A percentile compares a stretch with the other conserved stretches of the same genome.
These are phyloP conservation scores for Polyergus mexicanus DNA, from an alignment of 1,140 invertebrate species.

Conservation along the genomic window DNA sequence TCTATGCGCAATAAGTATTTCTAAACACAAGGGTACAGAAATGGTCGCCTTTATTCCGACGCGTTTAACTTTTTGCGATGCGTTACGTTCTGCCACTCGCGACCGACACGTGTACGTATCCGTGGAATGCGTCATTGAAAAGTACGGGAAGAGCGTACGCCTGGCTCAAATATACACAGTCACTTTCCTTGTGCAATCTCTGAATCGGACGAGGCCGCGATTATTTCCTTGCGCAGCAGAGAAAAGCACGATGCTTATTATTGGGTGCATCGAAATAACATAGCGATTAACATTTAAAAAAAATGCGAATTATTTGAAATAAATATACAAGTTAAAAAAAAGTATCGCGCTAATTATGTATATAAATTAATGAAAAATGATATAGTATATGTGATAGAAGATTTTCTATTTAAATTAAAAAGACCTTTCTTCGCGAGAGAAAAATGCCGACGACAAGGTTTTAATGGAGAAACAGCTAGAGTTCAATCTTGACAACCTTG, in stretches of 20 bases:
- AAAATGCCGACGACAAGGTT: neutral
- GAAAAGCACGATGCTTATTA: neutral
- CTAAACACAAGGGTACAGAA: conserved; percentile 37
- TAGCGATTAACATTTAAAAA: neutral
- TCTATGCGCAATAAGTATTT: conserved; percentile 62
- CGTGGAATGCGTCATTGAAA: conserved; percentile 56
- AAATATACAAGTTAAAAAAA: neutral
- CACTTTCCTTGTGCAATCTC: conserved; percentile 30
- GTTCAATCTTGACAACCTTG: neutral
- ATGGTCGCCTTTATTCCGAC: conserved; percentile 14
- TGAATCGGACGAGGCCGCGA: neutral
- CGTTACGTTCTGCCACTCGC: conserved; percentile 23
- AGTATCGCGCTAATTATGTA: neutral
- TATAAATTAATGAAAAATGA: neutral
- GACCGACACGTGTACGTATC: conserved; percentile 19
- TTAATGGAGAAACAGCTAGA: neutral
- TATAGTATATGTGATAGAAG: neutral
- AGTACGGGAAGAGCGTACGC: conserved; percentile 42
- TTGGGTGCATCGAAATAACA: neutral
- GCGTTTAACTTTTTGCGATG: conserved; percentile 42
- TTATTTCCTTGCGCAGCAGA: neutral
- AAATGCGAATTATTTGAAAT: neutral
- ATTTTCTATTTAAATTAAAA: neutral
- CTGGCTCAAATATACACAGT: conserved; percentile 34
- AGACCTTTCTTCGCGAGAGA: neutral